These are phyloP conservation scores for Pseudococcus jackbeardsleyi DNA, from an alignment of 2,888 invertebrate genomes.

Conservation along the genomic window DNA sequence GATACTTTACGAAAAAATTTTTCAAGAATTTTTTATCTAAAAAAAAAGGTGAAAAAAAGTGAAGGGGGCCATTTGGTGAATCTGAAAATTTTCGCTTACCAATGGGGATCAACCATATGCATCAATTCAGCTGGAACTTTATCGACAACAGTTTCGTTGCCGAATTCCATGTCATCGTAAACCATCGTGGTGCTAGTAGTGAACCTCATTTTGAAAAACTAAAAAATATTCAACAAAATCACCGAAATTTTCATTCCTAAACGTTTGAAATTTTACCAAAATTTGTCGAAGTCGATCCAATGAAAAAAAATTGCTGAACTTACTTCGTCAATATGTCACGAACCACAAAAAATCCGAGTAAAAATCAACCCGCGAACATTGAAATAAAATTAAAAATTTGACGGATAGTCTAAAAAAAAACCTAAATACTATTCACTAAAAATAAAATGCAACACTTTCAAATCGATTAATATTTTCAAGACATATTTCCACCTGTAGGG, in stretches of 20 bases:
- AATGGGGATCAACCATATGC: conserved; percentile 79
- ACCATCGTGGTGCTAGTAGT: background rate
- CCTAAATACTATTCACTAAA: background rate
- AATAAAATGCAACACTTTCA: background rate
- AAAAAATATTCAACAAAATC: conserved; percentile 11
- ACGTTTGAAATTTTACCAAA: too few species aligned
- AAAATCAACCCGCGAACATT: background rate
- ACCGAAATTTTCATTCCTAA: background rate
- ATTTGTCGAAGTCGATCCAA: too few species aligned
- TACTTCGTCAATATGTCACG: background rate
- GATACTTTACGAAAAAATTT: too few species aligned
- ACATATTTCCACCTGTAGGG: conserved; percentile 11
- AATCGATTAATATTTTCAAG: conserved; percentile 1
- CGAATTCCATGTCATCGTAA: conserved; percentile 70
- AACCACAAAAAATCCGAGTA: background rate
- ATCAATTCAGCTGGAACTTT: conserved; percentile 83
- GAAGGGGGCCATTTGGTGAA: background rate
- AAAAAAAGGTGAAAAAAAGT: background rate
- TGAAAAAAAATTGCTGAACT: too few species aligned
- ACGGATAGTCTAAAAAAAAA: background rate
- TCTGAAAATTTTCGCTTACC: conserved; percentile 68
- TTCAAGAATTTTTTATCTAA: too few species aligned
- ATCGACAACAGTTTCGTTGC: conserved; percentile 86
- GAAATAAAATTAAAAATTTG: conserved; percentile 12
- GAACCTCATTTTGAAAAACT: conserved; percentile 42